Conservation (phyloP, 2,888 invertebrate species). For the Ernsta delagoae region DNA sequence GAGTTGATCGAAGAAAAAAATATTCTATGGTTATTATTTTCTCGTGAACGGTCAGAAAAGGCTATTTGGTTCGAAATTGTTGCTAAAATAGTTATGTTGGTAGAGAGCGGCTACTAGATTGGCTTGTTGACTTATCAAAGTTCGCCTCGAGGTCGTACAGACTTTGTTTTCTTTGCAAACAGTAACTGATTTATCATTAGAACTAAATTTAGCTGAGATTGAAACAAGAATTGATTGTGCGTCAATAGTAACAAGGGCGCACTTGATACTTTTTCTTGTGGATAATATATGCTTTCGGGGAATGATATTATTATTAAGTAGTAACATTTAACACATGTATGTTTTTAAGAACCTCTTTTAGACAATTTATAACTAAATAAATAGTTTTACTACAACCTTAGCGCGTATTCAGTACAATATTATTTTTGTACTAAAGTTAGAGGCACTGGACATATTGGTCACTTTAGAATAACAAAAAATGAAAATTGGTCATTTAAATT, state of each 20-base stretch:
- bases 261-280: neutral
- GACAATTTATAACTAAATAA: no score
- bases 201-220: neutral
- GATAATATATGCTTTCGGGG: no score
- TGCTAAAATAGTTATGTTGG: slow-evolving; percentile 18
- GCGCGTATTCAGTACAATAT: no score
- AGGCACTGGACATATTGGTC: no score
- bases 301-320: no score
- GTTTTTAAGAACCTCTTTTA: no score
- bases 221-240: neutral
- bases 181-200: slow-evolving; percentile 28
- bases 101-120: slow-evolving; percentile 15
- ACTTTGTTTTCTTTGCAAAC: slow-evolving; percentile 31
- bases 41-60: neutral
- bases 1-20: neutral
- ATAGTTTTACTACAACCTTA: no score
- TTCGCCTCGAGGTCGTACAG: slow-evolving; percentile 24
- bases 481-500: no score
- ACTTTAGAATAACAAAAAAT: no score
- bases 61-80: neutral
- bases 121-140: slow-evolving; percentile 34
- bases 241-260: neutral
- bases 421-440: no score
- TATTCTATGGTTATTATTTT: neutral
- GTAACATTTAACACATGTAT: no score